Evolutionary conservation across 2,113 vertebrate species (phyloP).

Genomic region (Dryoscopus gambensis): DNA sequence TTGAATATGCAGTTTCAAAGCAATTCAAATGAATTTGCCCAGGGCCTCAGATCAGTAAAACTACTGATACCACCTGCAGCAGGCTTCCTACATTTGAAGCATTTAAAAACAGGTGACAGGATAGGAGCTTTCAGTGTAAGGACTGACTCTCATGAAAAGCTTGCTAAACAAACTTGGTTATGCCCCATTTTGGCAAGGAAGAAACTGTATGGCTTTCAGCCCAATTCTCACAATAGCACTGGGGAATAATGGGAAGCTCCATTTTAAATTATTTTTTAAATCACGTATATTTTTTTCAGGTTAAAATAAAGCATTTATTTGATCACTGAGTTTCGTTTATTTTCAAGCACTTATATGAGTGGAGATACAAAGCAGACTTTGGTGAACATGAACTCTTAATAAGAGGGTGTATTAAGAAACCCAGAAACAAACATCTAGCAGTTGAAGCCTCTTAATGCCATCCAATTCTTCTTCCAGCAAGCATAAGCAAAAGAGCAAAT

Average conservation of each 20-base stretch:
- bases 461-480: not conserved
- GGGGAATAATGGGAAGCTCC: not conserved
- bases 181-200: conserved; percentile 34
- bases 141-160: conserved; percentile 46
- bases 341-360: not conserved
- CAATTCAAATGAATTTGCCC: conserved; percentile 75
- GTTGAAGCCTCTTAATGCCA: not conserved
- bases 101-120: conserved; percentile 76
- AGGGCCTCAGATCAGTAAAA: conserved; percentile 71
- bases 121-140: conserved; percentile 65
- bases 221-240: not conserved
- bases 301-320: not conserved
- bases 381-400: not conserved
- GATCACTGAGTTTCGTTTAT: not conserved
- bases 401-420: not conserved
- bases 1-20: conserved; percentile 76
- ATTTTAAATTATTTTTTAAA: not conserved
- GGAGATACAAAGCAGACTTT: not conserved
- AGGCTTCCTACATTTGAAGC: conserved; percentile 67
- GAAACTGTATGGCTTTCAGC: not conserved
- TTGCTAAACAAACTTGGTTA: conserved; percentile 55
- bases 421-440: not conserved
- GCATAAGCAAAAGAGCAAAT: not conserved
- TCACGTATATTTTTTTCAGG: not conserved
- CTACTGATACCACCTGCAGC: conserved; percentile 69